A percentile compares a stretch with the other conserved stretches of the same genome.
Conservation (phyloP, 2,888 invertebrate species). For the Thymelicus acteon region DNA sequence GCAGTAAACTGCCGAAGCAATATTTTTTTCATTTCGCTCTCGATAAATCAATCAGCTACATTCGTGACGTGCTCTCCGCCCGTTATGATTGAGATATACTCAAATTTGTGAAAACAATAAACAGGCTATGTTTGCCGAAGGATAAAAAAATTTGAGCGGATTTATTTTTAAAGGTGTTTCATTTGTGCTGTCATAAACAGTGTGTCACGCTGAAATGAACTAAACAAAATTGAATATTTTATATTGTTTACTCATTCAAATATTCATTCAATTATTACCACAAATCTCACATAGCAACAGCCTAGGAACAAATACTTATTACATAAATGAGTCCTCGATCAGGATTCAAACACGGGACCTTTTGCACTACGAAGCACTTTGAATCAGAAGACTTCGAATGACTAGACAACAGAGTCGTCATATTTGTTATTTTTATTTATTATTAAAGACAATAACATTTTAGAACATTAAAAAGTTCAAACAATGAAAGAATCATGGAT, state of each 20-base stretch:
- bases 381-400: no score
- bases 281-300: no score
- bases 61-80: background rate
- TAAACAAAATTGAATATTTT: background rate
- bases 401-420: no score
- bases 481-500: background rate
- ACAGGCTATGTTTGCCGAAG: background rate
- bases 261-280: no score
- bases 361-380: no score
- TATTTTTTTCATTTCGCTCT: slow-evolving; percentile 30
- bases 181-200: background rate
- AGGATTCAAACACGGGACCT: no score
- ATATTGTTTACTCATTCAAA: background rate
- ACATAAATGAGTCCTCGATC: no score
- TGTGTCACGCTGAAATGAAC: background rate
- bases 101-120: slow-evolving; percentile 24
- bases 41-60: slow-evolving; percentile 29
- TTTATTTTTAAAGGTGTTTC: background rate
- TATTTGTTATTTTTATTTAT: no score
- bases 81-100: background rate
- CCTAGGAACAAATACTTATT: background rate
- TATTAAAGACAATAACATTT: no score
- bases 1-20: slow-evolving; percentile 15
- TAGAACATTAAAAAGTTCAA: background rate
- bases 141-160: slow-evolving; percentile 6